Evolutionary conservation across 1,140 invertebrate genomes (phyloP), one percentile per base, ranked within the genome.

Genomic region (Apocrypta bakeri): DNA sequence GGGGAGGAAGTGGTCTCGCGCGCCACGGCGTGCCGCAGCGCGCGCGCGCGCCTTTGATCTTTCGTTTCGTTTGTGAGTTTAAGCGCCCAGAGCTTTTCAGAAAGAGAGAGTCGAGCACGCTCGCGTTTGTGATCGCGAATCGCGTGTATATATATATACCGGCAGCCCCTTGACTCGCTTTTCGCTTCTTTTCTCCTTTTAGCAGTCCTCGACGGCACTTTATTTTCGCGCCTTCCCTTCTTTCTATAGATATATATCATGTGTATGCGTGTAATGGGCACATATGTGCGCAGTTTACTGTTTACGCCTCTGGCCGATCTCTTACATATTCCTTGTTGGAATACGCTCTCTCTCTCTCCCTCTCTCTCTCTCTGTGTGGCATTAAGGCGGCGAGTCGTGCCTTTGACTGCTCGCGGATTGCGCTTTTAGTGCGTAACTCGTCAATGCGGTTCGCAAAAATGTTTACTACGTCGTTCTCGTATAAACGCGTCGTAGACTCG

Each of bases 31-130:
- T 82, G 63, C 4, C 21, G 63, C 63, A 24, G 63, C 17, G 85
- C 82, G 87, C 85, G n/a, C n/a, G n/a, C n/a, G n/a, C 83, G 75
- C 78, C 90, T 91, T 91, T 91, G 90, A 91, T 91, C 89, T 89
- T 79, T 85, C 85, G 87, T 85, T 89, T 87, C 89, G 88, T 91
- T 91, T 91, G 89, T 89, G 86, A 88, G 85, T 90, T 90, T 90
- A 91, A 90, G 89, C 88, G 86, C 88, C 87, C 85, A 74, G 72
- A 84, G 86, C 86, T 87, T 84, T 85, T 74, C 42, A 68, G 25
- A n/a, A 40, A 37, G 33, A 37, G 33, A 37, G 25, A n/a, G 69
- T 14, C 33, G 31, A 27, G 25, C 29, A 66, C 21, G 40, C 56
- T 4, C 61, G 25, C 56, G 56, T 68, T 48, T 61, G 86, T 73